These are phyloP conservation scores for Hypena proboscidalis DNA, from an alignment of 2,888 invertebrate species.

Conservation along the genomic window DNA sequence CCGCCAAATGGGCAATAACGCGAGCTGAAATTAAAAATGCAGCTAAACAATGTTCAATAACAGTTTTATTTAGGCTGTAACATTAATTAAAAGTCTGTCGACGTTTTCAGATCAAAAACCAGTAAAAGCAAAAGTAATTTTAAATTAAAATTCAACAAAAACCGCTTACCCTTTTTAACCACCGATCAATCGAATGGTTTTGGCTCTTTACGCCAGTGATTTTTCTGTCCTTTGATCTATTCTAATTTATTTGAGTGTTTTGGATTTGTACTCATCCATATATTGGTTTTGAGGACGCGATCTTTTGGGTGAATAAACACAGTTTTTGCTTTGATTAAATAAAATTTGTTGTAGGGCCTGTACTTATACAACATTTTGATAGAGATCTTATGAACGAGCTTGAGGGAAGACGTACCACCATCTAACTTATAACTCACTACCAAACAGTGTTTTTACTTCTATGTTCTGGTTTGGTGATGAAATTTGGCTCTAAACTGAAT, in stretches of 20 bases:
- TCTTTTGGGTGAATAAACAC: conserved; percentile 2
- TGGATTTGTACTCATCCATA: conserved; percentile 7
- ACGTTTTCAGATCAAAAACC: conserved; percentile 38
- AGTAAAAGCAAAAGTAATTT: conserved; percentile 61
- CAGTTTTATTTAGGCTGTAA: conserved; percentile 17
- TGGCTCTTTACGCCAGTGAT: conserved; percentile 69
- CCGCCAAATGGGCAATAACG: too few relatives aligned
- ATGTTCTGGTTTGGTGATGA: too few relatives aligned
- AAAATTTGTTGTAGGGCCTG: too few relatives aligned
- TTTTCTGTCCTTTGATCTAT: conserved; percentile 70
- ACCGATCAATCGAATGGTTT: conserved; percentile 70
- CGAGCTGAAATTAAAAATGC: too few relatives aligned
- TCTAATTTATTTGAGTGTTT: conserved; percentile 57
- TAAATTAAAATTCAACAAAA: conserved; percentile 76
- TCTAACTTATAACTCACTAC: too few relatives aligned
- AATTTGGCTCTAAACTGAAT: too few relatives aligned
- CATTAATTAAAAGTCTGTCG: conserved; percentile 45
- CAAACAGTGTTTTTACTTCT: too few relatives aligned
- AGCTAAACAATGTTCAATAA: conserved; percentile 11
- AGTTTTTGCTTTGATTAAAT: neutral
- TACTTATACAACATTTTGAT: too few relatives aligned
- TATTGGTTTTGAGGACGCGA: neutral
- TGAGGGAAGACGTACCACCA: too few relatives aligned
- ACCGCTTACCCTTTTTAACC: conserved; percentile 67
- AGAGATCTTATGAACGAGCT: too few relatives aligned